These are phyloP conservation scores for Trichosurus vulpecula DNA, from an alignment of 2,797 vertebrate genomes.

Conservation along the genomic window DNA sequence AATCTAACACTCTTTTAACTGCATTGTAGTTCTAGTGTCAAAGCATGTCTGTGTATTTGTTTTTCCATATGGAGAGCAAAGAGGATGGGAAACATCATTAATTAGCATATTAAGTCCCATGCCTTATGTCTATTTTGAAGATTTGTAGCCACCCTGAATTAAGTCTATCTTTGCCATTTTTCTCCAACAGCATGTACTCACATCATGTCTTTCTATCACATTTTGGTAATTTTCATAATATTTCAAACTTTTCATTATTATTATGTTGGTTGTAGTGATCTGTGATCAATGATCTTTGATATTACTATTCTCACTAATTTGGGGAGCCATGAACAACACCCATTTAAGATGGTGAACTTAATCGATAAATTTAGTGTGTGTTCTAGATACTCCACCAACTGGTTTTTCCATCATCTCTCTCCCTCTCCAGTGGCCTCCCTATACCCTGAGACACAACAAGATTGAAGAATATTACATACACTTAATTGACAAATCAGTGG, in stretches of 20 bases:
- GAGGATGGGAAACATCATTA: not conserved
- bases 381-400: not conserved
- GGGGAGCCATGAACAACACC: not conserved
- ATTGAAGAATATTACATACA: not conserved
- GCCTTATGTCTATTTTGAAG: not conserved
- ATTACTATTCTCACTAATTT: not conserved
- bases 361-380: not conserved
- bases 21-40: not conserved
- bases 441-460: not conserved
- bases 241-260: not conserved
- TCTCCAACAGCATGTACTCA: not conserved
- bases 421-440: not conserved
- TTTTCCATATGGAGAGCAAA: not conserved
- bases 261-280: not conserved
- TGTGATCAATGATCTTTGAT: not conserved
- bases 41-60: not conserved
- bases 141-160: not conserved
- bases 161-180: not conserved
- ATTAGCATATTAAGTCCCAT: not conserved
- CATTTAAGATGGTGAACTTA: not conserved
- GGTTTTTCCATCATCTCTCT: not conserved
- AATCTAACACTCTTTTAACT: not conserved
- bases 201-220: not conserved
- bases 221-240: not conserved
- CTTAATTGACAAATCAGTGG: not conserved